These are phyloP conservation scores for Nudaria mundana DNA, from an alignment of 2,888 invertebrate genomes.

Conservation along the genomic window DNA sequence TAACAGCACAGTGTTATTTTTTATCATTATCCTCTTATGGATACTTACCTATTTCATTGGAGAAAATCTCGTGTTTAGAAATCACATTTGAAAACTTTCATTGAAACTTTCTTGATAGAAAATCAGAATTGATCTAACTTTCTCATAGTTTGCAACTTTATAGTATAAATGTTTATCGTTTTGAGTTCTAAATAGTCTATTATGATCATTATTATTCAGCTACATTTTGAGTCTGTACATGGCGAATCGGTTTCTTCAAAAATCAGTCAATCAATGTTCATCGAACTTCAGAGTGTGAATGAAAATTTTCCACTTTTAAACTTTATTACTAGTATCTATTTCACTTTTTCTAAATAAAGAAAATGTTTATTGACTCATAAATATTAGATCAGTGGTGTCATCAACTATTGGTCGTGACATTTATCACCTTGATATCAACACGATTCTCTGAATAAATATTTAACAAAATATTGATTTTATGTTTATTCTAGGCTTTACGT, in stretches of 20 bases:
- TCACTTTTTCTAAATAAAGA: slow-evolving; percentile 12
- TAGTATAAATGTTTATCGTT: slow-evolving; percentile 4
- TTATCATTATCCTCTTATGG: no score
- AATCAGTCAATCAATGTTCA: no score
- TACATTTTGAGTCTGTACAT: slow-evolving; percentile 12
- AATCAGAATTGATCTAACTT: slow-evolving; percentile 10
- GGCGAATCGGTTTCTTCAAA: slow-evolving; percentile 10
- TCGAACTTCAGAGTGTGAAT: slow-evolving; percentile 7
- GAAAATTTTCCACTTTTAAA: slow-evolving; percentile 5
- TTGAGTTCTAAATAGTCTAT: slow-evolving; percentile 1
- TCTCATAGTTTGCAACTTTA: slow-evolving; percentile 5
- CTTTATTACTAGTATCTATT: slow-evolving; percentile 10
- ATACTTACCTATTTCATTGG: no score
- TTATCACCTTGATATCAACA: slow-evolving; percentile 32
- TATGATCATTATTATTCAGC: slow-evolving; percentile 5
- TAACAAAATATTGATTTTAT: slow-evolving; percentile 34
- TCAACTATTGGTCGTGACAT: slow-evolving; percentile 29
- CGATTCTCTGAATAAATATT: slow-evolving; percentile 31
- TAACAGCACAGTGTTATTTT: no score
- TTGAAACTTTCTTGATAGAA: no score
- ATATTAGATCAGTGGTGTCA: slow-evolving; percentile 35
- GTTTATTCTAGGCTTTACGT: slow-evolving; percentile 28
- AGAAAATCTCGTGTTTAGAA: no score
- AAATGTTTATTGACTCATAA: slow-evolving; percentile 40
- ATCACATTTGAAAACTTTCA: neutral